Percentiles rank a stretch among this genome's conserved stretches.
These are phyloP conservation scores for Aporophyla lueneburgensis DNA, from an alignment of 2,888 invertebrate genomes.

Conservation along the genomic window DNA sequence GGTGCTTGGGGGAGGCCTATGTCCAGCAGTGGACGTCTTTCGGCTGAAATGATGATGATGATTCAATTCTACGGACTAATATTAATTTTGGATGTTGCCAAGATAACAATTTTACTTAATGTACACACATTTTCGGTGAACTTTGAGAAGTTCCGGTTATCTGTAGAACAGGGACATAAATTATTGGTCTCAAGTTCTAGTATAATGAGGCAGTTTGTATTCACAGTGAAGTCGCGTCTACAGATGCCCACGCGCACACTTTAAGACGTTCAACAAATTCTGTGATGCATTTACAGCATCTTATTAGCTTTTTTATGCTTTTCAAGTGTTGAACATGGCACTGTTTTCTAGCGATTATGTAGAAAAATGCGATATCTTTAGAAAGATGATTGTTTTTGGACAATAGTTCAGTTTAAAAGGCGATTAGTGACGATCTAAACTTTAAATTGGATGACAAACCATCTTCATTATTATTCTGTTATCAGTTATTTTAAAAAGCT, in stretches of 20 bases:
- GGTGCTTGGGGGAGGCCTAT: too few species aligned
- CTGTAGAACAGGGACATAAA: slow-evolving; percentile 10
- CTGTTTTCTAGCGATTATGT: slow-evolving; percentile 6
- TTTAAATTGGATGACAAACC: not conserved
- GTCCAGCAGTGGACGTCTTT: too few species aligned
- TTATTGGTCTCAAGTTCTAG: slow-evolving; percentile 45
- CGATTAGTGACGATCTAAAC: slow-evolving; percentile 23
- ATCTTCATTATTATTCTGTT: not conserved
- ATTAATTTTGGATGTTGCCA: too few species aligned
- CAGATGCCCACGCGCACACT: slow-evolving; percentile 39
- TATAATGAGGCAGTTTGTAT: slow-evolving; percentile 50
- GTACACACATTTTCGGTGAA: not conserved
- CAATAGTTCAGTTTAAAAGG: slow-evolving; percentile 33
- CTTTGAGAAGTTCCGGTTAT: slow-evolving; percentile 25
- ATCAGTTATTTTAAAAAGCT: not conserved
- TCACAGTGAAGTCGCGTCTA: slow-evolving; percentile 8
- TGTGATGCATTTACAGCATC: slow-evolving; percentile 3
- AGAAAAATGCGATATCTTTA: too few species aligned
- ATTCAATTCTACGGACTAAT: too few species aligned
- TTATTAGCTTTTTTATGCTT: not conserved
- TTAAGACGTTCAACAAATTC: not conserved
- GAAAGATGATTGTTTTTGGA: slow-evolving; percentile 1
- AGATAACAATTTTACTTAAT: not conserved
- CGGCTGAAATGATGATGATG: too few species aligned
- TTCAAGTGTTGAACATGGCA: not conserved